Percentiles rank a stretch among this genome's conserved stretches.
phyloP scores from a whole-genome alignment of 1,140 invertebrate species.

The Monochamus saltuarius region DNA sequence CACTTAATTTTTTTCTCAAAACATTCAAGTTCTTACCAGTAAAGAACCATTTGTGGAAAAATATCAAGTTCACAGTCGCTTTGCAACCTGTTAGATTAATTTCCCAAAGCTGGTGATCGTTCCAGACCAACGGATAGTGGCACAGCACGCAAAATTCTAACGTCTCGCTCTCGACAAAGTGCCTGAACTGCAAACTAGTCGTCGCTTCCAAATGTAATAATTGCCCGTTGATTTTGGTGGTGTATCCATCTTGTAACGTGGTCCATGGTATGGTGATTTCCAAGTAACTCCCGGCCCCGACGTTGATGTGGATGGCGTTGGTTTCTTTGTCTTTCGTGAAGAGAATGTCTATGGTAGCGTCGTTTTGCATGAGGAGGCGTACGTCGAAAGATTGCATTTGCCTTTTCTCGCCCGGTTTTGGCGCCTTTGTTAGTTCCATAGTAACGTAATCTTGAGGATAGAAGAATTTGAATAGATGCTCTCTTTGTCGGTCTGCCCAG shows the following conservation, averaged over 20 bases:
- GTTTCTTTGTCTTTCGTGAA: slow-evolving; percentile 97
- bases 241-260: slow-evolving; percentile 77
- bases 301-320: slow-evolving; percentile 93
- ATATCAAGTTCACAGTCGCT: slow-evolving; percentile 88
- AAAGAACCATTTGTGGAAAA: slow-evolving; percentile 94
- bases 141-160: slow-evolving; percentile 87
- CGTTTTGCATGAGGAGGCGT: slow-evolving; percentile 83
- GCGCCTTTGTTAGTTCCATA: slow-evolving; percentile 72
- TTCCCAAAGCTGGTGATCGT: slow-evolving; percentile 91
- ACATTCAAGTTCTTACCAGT: slow-evolving; percentile 61
- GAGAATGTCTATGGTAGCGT: slow-evolving; percentile 92
- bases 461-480: slow-evolving; percentile 95
- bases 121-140: slow-evolving; percentile 91
- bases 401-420: slow-evolving; percentile 82
- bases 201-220: slow-evolving; percentile 91
- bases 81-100: slow-evolving; percentile 90
- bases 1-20: too few species aligned
- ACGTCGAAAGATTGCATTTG: slow-evolving; percentile 91
- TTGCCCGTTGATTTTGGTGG: slow-evolving; percentile 89
- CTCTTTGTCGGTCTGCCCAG: slow-evolving; percentile 95
- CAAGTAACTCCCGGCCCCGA: slow-evolving; percentile 89
- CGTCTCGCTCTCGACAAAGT: slow-evolving; percentile 90
- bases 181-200: slow-evolving; percentile 89
- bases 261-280: slow-evolving; percentile 96
- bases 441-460: slow-evolving; percentile 88